These are phyloP conservation scores for Colossoma macropomum DNA, from an alignment of 2,113 vertebrate species.

Conservation along the genomic window DNA sequence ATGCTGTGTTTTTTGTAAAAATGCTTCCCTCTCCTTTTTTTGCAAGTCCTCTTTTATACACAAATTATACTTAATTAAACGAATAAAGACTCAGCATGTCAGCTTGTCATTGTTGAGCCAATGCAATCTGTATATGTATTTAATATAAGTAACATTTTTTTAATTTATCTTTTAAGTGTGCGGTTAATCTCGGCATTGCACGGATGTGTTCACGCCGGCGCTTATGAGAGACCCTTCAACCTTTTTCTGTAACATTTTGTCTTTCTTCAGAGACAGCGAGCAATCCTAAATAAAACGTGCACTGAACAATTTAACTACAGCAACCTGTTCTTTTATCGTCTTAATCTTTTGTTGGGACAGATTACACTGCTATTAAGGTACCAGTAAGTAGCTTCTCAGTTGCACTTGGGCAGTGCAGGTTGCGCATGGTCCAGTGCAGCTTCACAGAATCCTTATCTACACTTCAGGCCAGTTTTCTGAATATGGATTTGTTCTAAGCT, in stretches of 20 bases:
- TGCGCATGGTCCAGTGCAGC: too few species aligned
- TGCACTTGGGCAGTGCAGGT: too few species aligned
- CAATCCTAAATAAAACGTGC: constrained; percentile 43
- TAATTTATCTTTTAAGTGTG: constrained; percentile 20
- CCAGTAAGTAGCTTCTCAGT: too few species aligned
- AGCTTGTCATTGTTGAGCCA: constrained; percentile 10
- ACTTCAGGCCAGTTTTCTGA: too few species aligned
- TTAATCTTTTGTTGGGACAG: background rate
- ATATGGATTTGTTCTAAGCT: too few species aligned
- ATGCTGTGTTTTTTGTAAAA: constrained; percentile 21
- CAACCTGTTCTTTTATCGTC: too few species aligned
- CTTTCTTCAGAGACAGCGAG: background rate
- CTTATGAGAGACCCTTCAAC: background rate
- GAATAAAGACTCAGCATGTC: constrained; percentile 10
- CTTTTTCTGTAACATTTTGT: constrained; percentile 35
- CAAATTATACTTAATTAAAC: background rate
- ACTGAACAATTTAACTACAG: constrained; percentile 3
- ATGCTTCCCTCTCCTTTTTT: constrained; percentile 11
- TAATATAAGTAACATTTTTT: constrained; percentile 40
- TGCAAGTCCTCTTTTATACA: constrained; percentile 33
- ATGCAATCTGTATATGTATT: constrained; percentile 36
- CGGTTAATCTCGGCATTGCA: background rate
- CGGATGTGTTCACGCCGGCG: background rate
- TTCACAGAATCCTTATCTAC: too few species aligned
- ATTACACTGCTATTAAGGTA: too few species aligned